Percentiles rank a stretch among this genome's conserved stretches.
phyloP scores from a whole-genome alignment of 2,888 invertebrate species.

The Dusona sp. region DNA sequence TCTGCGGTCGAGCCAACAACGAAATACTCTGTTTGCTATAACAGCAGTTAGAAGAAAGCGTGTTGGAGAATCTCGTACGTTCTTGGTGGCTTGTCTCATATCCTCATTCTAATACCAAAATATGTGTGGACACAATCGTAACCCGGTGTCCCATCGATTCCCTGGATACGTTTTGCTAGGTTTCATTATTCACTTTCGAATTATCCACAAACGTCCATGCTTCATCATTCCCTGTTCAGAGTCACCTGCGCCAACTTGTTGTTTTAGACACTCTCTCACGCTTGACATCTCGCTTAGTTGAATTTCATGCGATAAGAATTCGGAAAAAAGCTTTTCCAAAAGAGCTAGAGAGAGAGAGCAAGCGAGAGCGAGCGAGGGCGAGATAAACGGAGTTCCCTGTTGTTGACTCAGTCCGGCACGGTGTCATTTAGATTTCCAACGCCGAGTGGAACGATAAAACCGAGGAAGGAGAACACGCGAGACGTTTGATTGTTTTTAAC shows the following conservation, averaged over 20 bases:
- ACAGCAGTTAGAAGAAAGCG: constrained; percentile 14
- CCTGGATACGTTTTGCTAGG: constrained; percentile 22
- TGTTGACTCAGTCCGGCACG: background rate
- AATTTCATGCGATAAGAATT: background rate
- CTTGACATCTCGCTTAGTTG: background rate
- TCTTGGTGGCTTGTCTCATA: constrained; percentile 26
- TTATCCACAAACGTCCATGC: background rate
- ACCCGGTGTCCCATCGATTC: constrained; percentile 30
- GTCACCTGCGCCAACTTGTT: background rate
- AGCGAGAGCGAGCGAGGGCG: too few relatives aligned
- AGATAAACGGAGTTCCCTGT: too few relatives aligned
- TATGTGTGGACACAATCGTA: constrained; percentile 28
- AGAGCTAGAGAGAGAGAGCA: background rate
- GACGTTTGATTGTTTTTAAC: constrained; percentile 24
- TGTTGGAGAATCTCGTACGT: background rate
- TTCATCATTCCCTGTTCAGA: background rate
- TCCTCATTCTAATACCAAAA: constrained; percentile 25
- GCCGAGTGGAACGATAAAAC: background rate
- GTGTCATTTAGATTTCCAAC: constrained; percentile 43
- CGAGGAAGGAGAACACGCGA: background rate
- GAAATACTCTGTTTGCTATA: constrained; percentile 3
- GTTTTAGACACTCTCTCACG: background rate
- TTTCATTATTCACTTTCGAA: constrained; percentile 37
- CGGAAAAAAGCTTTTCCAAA: background rate
- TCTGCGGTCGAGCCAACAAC: background rate